Evolutionary conservation across 2,888 invertebrate species (phyloP), one percentile per base, ranked within the genome.

Genomic region (Aproaerema taeniolella): DNA sequence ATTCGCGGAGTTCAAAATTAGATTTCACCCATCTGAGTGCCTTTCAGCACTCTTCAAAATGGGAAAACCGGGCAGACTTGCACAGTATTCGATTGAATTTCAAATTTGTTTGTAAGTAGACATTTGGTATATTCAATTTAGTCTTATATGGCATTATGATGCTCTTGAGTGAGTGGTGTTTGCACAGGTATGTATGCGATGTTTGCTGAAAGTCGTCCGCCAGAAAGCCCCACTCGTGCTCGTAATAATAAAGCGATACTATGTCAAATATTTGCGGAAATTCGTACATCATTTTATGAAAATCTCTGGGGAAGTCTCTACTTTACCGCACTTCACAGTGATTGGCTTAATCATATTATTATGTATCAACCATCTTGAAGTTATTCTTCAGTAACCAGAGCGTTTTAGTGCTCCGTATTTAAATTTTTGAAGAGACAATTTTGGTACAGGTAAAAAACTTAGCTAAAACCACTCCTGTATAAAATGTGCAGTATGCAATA

Each of bases 1-100:
- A 48, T 45, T 58, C 53, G 49, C 42, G 46, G n/a, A 6, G 20
- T 62, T 39, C 53, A 50, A 72, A 78, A 81, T 79, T 77, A 71
- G 71, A 77, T 81, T 77, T 74, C 65, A 67, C 58, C 60, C 56
- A 68, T 67, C 62, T 67, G 70, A 66, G 68, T 61, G 67, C 60
- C 69, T 65, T 54, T 46, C 53, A 61, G 59, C 67, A 64, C 66
- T 68, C 68, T 71, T 54, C 56, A 55, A 55, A 67, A 58, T 55
- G 59, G 62, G 56, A 69, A 68, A 64, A 63, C 61, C 55, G 63
- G 66, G 72, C 63, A 69, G 64, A 58, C 60, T 60, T 68, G 68
- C 63, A 67, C n/a, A n/a, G n/a, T n/a, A 71, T 75, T 70, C 67
- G 54, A 73, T 77, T 73, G 66, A 67, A 72, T 68, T 67, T 65